These are phyloP conservation scores for Acanthosoma haemorrhoidale DNA, from an alignment of 2,888 invertebrate species.

Conservation along the genomic window DNA sequence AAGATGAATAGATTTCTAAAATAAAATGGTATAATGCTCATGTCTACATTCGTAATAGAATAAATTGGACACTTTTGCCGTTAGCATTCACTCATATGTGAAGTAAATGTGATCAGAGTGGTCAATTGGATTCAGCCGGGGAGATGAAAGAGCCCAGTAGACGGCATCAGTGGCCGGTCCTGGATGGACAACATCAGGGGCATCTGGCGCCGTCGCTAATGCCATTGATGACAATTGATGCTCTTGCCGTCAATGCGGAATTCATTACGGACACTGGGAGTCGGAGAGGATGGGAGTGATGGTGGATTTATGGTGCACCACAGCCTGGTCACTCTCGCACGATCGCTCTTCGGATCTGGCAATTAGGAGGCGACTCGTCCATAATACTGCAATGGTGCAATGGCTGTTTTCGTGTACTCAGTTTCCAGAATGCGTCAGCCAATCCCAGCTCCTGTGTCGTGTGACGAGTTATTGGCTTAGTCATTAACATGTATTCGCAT, in stretches of 20 bases:
- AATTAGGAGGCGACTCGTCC: not conserved
- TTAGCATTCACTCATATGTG: too few relatives aligned
- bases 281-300: not conserved
- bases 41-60: too few relatives aligned
- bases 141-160: not conserved
- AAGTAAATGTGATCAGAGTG: not conserved
- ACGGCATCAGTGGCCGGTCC: not conserved
- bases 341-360: not conserved
- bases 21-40: too few relatives aligned
- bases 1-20: too few relatives aligned
- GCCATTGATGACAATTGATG: slow-evolving; percentile 7
- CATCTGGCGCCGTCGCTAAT: not conserved
- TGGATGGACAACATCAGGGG: not conserved
- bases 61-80: too few relatives aligned
- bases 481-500: too few relatives aligned
- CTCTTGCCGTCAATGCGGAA: not conserved
- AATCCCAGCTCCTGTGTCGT: too few relatives aligned
- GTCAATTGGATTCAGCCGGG: not conserved
- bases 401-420: too few relatives aligned
- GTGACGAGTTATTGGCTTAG: too few relatives aligned
- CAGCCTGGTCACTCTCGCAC: not conserved
- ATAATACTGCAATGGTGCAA: too few relatives aligned
- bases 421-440: too few relatives aligned
- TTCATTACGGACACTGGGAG: not conserved
- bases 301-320: not conserved